These are phyloP conservation scores for Gasteruption jaculator DNA, from an alignment of 2,888 invertebrate genomes.

Conservation along the genomic window DNA sequence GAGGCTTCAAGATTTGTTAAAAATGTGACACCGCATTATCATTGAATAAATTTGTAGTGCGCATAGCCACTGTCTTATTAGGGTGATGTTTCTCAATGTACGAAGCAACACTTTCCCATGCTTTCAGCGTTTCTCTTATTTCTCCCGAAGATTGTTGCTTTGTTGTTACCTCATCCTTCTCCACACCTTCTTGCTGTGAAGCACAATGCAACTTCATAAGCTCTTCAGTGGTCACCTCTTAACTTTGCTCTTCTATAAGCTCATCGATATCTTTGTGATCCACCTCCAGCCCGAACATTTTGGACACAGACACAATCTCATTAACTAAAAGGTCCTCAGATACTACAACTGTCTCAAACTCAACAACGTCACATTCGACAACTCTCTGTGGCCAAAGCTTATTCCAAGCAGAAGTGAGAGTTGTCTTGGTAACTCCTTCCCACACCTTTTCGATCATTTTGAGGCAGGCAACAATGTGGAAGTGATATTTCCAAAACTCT, in stretches of 20 bases:
- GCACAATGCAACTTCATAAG: constrained; percentile 1
- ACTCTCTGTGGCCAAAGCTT: constrained; percentile 1
- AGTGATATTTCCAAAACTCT: no score
- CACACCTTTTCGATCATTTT: no score
- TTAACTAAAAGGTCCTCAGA: no score
- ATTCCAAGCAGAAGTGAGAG: not conserved
- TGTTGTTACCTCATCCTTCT: constrained; percentile 3
- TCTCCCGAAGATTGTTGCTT: not conserved
- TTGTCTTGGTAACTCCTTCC: not conserved
- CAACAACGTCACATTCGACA: no score
- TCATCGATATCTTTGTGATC: constrained; percentile 3
- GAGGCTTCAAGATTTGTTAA: no score
- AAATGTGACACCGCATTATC: no score
- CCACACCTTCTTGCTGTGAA: constrained; percentile 3
- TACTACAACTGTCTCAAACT: constrained; percentile 5
- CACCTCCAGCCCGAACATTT: constrained; percentile 1
- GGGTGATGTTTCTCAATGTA: constrained; percentile 5
- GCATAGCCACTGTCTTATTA: constrained; percentile 7
- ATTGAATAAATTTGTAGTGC: no score
- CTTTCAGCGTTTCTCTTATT: constrained; percentile 2
- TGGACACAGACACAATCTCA: constrained; percentile 3
- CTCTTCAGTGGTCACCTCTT: constrained; percentile 4
- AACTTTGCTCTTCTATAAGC: constrained; percentile 4
- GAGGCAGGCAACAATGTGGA: no score
- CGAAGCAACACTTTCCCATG: constrained; percentile 6